Conservation (phyloP, 2,888 invertebrate species). For the Malthinus seriepunctatus region DNA sequence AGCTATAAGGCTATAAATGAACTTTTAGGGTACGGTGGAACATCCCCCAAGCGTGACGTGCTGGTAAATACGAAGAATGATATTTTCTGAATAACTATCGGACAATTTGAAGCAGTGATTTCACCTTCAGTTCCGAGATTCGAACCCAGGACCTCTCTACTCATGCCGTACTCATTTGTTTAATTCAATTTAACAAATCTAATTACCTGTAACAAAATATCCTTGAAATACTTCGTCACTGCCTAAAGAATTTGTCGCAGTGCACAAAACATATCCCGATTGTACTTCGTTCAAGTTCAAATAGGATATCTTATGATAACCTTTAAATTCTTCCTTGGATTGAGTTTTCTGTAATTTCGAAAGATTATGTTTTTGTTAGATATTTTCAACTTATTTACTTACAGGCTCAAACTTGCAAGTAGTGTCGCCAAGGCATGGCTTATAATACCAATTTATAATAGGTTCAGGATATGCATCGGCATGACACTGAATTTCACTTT, state of each 20-base stretch:
- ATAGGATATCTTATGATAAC: conserved; percentile 44
- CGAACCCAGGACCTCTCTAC: too few species aligned
- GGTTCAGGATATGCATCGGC: conserved; percentile 63
- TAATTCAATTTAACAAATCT: neutral
- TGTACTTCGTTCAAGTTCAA: conserved; percentile 50
- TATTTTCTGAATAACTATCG: too few species aligned
- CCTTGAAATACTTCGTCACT: conserved; percentile 32
- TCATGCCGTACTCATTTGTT: too few species aligned
- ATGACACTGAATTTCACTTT: conserved; percentile 56
- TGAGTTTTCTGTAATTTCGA: conserved; percentile 4
- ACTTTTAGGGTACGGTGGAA: too few species aligned
- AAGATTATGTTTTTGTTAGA: neutral
- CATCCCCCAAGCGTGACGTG: too few species aligned
- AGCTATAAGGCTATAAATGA: too few species aligned
- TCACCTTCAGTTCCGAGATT: too few species aligned
- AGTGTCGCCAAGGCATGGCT: conserved; percentile 52
- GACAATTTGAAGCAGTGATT: too few species aligned
- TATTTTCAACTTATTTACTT: conserved; percentile 23
- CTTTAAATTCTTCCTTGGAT: neutral
- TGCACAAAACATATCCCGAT: conserved; percentile 55
- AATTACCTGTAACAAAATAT: conserved; percentile 41
- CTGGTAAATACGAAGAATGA: too few species aligned
- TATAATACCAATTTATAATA: conserved; percentile 59
- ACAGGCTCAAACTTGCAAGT: conserved; percentile 44
- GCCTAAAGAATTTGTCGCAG: conserved; percentile 53